Evolutionary conservation across 2,113 vertebrate genomes (phyloP).

Genomic region (Ursus arctos): DNA sequence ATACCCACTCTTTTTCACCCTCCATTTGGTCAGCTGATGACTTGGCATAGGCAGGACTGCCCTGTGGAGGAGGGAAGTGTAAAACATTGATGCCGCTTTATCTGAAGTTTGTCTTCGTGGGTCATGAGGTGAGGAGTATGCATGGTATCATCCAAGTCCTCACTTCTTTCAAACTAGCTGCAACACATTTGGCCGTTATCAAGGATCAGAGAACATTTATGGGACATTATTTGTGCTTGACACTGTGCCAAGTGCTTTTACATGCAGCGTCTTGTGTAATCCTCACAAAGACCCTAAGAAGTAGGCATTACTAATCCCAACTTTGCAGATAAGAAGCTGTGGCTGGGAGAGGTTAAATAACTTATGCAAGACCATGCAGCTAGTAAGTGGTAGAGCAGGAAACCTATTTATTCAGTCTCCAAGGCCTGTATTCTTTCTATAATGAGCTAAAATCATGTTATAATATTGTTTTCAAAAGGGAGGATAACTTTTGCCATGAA

Average conservation of each 20-base stretch:
- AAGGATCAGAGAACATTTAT: neutral
- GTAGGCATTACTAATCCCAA: slow-evolving; percentile 40
- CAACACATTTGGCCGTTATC: neutral
- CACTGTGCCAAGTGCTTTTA: slow-evolving; percentile 19
- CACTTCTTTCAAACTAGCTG: slow-evolving; percentile 10
- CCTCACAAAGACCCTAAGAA: slow-evolving; percentile 9
- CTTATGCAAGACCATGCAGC: neutral
- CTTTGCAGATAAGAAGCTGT: slow-evolving; percentile 19
- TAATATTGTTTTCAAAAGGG: slow-evolving; percentile 46
- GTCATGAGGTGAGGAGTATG: neutral
- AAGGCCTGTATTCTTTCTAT: neutral
- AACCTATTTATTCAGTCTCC: slow-evolving; percentile 26
- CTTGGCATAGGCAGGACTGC: neutral
- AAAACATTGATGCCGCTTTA: neutral
- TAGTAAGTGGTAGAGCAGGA: neutral
- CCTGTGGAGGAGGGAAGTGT: neutral
- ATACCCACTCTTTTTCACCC: neutral
- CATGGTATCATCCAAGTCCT: neutral
- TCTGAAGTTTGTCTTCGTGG: neutral
- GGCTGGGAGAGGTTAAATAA: slow-evolving; percentile 42
- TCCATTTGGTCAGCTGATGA: neutral
- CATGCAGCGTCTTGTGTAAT: neutral
- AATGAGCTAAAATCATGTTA: slow-evolving; percentile 56
- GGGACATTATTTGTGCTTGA: neutral
- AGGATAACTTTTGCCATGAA: slow-evolving; percentile 8